Evolutionary conservation across 2,888 invertebrate genomes (phyloP).

Genomic region (Stenichneumon culpator): DNA sequence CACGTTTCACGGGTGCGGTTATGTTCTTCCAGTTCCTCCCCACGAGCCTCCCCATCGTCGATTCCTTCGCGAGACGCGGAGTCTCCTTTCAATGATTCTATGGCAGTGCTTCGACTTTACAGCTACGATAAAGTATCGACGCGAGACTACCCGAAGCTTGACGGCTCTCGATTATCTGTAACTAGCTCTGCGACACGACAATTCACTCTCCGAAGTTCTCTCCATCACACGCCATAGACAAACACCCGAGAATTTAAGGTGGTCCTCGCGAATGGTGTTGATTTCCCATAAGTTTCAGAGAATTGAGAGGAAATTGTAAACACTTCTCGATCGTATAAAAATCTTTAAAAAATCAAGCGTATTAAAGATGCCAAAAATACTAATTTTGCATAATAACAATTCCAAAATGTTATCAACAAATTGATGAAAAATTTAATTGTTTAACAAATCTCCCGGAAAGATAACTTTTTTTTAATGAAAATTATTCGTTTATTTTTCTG

Average conservation of each 20-base stretch:
- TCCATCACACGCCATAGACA: not conserved
- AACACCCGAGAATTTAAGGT: not conserved
- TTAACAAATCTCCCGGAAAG: no score
- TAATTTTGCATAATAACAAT: no score
- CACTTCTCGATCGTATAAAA: no score
- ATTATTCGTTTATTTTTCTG: no score
- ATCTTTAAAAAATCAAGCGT: no score
- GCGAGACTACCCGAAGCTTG: not conserved
- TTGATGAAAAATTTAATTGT: no score
- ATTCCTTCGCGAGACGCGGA: not conserved
- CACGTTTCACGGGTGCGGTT: slow-evolving; percentile 24
- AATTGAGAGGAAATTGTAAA: no score
- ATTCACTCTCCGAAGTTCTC: not conserved
- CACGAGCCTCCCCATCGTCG: not conserved
- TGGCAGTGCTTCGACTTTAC: slow-evolving; percentile 7
- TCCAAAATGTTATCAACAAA: no score
- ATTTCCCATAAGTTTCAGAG: no score
- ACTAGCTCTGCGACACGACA: slow-evolving; percentile 16
- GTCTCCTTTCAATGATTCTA: slow-evolving; percentile 16
- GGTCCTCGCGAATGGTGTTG: no score
- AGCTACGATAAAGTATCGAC: slow-evolving; percentile 21
- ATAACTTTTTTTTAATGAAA: not conserved
- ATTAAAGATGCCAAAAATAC: no score
- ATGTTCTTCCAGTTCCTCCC: not conserved
- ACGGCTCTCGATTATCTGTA: slow-evolving; percentile 10